Percentiles rank a stretch among this genome's conserved stretches.
Evolutionary conservation across 2,888 invertebrate genomes (phyloP).

Genomic region (Drosophila stalkeri): DNA sequence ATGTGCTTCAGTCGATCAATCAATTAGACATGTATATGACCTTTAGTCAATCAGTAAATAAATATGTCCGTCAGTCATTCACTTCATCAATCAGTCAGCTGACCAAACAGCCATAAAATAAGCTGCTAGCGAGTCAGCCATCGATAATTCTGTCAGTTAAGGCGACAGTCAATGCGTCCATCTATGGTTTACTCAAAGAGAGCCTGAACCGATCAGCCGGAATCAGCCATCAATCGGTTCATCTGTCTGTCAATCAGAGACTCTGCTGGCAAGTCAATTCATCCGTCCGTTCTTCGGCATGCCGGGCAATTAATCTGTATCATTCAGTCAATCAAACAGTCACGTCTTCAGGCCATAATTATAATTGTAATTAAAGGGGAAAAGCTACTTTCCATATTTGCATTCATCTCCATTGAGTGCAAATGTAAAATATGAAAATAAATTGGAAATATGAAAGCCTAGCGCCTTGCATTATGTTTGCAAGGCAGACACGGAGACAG

Average conservation of each 20-base stretch:
- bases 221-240: neutral
- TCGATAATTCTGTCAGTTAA: neutral
- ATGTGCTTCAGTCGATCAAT: neutral
- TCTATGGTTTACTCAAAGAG: neutral
- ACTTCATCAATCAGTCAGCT: neutral
- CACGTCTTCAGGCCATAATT: neutral
- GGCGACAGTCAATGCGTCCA: neutral
- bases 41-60: neutral
- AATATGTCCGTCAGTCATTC: neutral
- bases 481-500: neutral
- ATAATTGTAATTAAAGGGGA: neutral
- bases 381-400: neutral
- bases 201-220: neutral
- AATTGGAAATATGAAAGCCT: constrained; percentile 10
- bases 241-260: neutral
- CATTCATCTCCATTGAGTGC: neutral
- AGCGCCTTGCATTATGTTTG: neutral
- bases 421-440: constrained; percentile 6
- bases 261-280: neutral
- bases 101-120: neutral
- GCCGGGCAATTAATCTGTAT: neutral
- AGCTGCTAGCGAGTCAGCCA: neutral
- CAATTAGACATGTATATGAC: too few relatives aligned
- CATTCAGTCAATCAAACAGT: neutral
- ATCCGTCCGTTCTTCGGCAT: neutral